Evolutionary conservation across 2,113 vertebrate genomes (phyloP), one percentile per base, ranked within the genome.

Genomic region (Sminthopsis crassicaudata): DNA sequence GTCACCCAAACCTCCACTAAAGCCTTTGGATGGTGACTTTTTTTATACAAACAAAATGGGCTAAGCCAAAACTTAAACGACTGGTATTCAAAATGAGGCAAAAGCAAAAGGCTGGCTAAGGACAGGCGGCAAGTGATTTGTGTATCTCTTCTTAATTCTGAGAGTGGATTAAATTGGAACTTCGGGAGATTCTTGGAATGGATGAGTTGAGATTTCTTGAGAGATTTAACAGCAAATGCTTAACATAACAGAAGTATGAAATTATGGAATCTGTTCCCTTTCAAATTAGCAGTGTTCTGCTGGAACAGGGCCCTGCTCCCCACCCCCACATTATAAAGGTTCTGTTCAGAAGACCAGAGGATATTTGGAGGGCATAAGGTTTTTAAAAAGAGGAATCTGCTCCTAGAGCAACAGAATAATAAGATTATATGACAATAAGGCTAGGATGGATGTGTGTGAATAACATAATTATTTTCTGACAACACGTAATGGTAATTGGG

Each of bases 101-200:
- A 97, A n/a, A 95, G 94, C 0, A 94, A 46, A 90, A 97, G 53
- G 19, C 46, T 91, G 92, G 60, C 4, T 11, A 67, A 95, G 55
- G 89, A 93, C 46, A 96, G 91, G 26, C 26, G 36, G 42, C 30
- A 94, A 96, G 94, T 96, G 60, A 91, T 89, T 96, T 92, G 1
- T 92, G 90, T 24, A n/a, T 97, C 95, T 97, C 93, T 97, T 97
- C 97, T 90, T 92, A n/a, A 55, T 89, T 96, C 11, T 96, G 92
- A 92, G 97, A 97, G 93, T 46, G 89, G 94, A 91, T 14, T 52
- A 84, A 84, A 84, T 84, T 84, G 96, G 88, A 94, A 96, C 95
- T 89, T 14, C 55, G n/a, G 91, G n/a, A 94, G 92, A 94, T 48
- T 5, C 50, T 55, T 95, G 92, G 60, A 94, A 97, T 97, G 76